A percentile compares a stretch with the other conserved stretches of the same genome.
These are phyloP conservation scores for Nipponacmea schrenckii DNA, from an alignment of 2,888 invertebrate species.

Conservation along the genomic window DNA sequence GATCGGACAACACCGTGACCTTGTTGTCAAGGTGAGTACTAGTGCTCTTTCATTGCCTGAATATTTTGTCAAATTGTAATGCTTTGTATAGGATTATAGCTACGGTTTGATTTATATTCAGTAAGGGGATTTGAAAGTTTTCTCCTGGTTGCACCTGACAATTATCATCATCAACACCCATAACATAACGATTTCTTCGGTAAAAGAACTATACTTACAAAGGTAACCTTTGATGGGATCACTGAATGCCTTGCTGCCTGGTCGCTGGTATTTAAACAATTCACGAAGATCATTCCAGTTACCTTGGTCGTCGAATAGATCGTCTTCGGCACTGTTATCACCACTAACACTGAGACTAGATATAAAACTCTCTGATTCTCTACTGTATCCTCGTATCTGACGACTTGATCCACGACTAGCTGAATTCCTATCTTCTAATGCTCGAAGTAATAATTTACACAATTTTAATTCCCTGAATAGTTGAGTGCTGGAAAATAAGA, in stretches of 20 bases:
- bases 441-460: conserved; percentile 63
- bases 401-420: conserved; percentile 57
- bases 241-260: conserved; percentile 64
- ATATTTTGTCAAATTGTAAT: no score
- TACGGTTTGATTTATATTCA: no score
- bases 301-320: conserved; percentile 55
- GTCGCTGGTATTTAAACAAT: conserved; percentile 60
- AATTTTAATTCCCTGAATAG: conserved; percentile 67
- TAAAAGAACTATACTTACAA: no score
- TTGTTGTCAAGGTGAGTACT: no score
- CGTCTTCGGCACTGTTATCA: conserved; percentile 58
- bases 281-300: conserved; percentile 48
- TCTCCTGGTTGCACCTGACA: no score
- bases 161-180: no score
- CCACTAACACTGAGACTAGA: conserved; percentile 64
- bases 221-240: conserved; percentile 54
- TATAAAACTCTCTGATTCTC: conserved; percentile 64
- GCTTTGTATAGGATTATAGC: no score
- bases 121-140: no score
- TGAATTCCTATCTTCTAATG: conserved; percentile 61
- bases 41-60: no score
- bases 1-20: no score
- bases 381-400: conserved; percentile 63
- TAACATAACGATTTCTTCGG: no score
- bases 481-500: conserved; percentile 49